Evolutionary conservation across 2,113 vertebrate species (phyloP), one percentile per base, ranked within the genome.

Genomic region (Motacilla tschutschensis): DNA sequence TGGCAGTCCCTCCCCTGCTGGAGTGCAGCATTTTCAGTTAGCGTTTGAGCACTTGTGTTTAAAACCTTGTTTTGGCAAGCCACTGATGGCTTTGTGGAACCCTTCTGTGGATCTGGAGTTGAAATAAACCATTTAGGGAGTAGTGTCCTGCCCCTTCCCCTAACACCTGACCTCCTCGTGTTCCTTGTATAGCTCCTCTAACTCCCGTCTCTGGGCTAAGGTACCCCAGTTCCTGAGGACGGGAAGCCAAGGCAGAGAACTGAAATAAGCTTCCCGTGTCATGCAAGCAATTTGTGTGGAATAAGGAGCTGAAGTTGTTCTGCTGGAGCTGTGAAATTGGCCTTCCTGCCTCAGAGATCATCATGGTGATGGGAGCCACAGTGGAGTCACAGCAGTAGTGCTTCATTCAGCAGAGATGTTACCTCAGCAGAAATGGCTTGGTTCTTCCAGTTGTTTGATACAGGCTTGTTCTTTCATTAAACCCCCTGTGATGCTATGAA

Each of bases 141-240:
- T 58, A 44, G 53, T 18, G n/a, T 71, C 53, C 28, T 74, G 33
- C 38, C 51, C n/a, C 57, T 82, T 64, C 59, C 26, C 14, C 2
- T 40, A 12, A 19, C 36, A 35, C 17, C 44, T 50, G 58, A 24
- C 24, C 31, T 55, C 53, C n/a, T 50, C 13, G 1, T 2, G 2
- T 59, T 65, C 22, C 38, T 62, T 54, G 29, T 22, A 3, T 47
- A 41, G 13, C 21, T 80, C 8, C 53, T 69, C 60, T 70, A 0
- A 0, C 5, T n/a, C 7, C 2, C 0, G 0, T 79, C 43, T 40
- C 20, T 46, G 29, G n/a, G 58, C 29, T 57, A 8, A 36, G 36
- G 28, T 22, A 12, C 12, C 22, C 20, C 5, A 1, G 15, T 66
- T 78, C 36, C 57, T 80, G 22, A 40, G 60, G 47, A 24, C 38